Percentiles rank a stretch among this genome's conserved stretches.
Conservation (phyloP, 2,797 vertebrate species). For the Pangasius larnaudii region DNA sequence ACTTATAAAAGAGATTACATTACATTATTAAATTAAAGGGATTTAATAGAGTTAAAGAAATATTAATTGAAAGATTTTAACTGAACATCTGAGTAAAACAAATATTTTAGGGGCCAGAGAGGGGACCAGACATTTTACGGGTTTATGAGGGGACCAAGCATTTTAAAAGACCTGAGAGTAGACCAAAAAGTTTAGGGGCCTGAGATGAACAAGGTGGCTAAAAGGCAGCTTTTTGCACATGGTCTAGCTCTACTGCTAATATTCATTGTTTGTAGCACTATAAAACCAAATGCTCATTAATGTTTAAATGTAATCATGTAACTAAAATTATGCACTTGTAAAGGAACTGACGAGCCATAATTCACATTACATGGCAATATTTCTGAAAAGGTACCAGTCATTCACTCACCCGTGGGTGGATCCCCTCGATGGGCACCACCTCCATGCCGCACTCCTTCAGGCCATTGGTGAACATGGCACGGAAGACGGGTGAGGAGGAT, state of each 20-base stretch:
- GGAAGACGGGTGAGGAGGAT: slow-evolving; percentile 90
- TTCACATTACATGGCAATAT: background rate
- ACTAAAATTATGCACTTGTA: background rate
- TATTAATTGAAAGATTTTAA: background rate
- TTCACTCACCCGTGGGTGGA: slow-evolving; percentile 82
- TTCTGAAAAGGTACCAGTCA: background rate
- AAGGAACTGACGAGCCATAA: background rate
- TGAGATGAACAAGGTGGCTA: background rate
- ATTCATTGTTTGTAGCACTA: background rate
- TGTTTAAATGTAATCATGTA: background rate
- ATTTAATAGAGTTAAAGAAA: background rate
- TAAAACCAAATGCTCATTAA: background rate
- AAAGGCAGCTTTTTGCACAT: background rate
- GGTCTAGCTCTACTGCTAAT: background rate
- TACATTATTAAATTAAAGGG: background rate
- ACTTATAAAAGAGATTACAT: background rate
- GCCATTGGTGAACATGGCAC: slow-evolving; percentile 93
- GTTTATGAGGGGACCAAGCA: no score
- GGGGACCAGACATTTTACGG: background rate
- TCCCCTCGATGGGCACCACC: slow-evolving; percentile 90
- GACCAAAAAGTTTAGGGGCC: background rate
- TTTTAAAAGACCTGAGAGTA: background rate
- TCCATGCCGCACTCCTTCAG: slow-evolving; percentile 91
- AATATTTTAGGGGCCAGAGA: background rate
- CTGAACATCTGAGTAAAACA: background rate